These are phyloP conservation scores for Calephelis virginiensis DNA, from an alignment of 1,140 invertebrate species.

Conservation along the genomic window DNA sequence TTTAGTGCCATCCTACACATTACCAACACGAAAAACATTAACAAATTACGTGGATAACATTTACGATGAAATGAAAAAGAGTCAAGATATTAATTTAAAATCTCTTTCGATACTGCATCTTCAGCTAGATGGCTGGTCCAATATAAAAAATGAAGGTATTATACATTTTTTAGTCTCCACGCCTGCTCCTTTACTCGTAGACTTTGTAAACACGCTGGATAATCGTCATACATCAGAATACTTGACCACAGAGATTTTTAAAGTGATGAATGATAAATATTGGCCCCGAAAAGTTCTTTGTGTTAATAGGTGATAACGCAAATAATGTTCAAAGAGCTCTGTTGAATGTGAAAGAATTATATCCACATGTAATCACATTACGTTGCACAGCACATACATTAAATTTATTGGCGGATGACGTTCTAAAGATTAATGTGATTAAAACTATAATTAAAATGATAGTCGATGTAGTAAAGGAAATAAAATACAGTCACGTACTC, in stretches of 20 bases:
- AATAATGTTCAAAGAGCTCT: too few species aligned
- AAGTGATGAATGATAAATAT: slow-evolving; percentile 23
- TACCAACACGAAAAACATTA: background rate
- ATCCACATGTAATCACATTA: too few species aligned
- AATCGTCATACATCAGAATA: slow-evolving; percentile 33
- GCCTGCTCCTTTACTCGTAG: slow-evolving; percentile 28
- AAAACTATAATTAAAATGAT: too few species aligned
- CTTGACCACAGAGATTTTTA: slow-evolving; percentile 25
- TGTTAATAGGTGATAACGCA: too few species aligned
- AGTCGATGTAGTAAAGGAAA: too few species aligned
- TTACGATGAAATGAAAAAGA: slow-evolving; percentile 20
- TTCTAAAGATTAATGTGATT: too few species aligned
- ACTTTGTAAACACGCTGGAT: slow-evolving; percentile 25
- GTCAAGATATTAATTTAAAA: slow-evolving; percentile 17
- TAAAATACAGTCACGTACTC: too few species aligned
- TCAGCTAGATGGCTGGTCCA: slow-evolving; percentile 32
- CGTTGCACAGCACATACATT: too few species aligned
- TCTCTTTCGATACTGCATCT: slow-evolving; percentile 27
- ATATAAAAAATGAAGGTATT: slow-evolving; percentile 31
- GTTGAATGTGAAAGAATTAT: too few species aligned
- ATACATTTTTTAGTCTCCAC: slow-evolving; percentile 30
- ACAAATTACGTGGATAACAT: background rate
- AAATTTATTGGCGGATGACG: too few species aligned
- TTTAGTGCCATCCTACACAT: too few species aligned
- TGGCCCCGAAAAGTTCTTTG: too few species aligned